Conservation (phyloP, 2,888 invertebrate genomes). For the Xestia rhomboidea region DNA sequence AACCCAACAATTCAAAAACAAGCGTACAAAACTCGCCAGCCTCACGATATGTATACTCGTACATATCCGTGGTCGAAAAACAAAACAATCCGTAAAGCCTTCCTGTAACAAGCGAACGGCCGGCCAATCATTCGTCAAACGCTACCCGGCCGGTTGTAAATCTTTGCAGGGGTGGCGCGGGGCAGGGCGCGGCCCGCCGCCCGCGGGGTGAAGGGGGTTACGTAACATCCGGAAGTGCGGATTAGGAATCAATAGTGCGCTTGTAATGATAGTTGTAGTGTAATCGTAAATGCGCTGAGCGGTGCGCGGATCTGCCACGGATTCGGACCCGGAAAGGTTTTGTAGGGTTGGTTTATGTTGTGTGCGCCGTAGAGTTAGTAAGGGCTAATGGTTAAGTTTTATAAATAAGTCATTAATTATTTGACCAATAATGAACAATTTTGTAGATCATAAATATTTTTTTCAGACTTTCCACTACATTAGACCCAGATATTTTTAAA, state of each 20-base stretch:
- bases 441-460: background rate
- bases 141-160: constrained; percentile 85
- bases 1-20: constrained; percentile 42
- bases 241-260: constrained; percentile 91
- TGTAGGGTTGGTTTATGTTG: constrained; percentile 27
- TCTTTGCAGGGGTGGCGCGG: constrained; percentile 78
- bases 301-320: constrained; percentile 74
- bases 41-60: constrained; percentile 58
- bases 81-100: constrained; percentile 81
- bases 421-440: background rate
- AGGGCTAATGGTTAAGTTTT: constrained; percentile 4
- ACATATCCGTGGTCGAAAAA: constrained; percentile 74
- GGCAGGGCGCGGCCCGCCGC: constrained; percentile 64
- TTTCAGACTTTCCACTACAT: background rate
- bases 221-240: constrained; percentile 91
- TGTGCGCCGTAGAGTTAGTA: background rate
- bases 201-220: constrained; percentile 76
- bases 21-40: constrained; percentile 46
- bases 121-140: constrained; percentile 89
- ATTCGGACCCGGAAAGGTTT: constrained; percentile 38
- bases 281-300: constrained; percentile 87
- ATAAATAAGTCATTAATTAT: background rate
- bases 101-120: constrained; percentile 79
- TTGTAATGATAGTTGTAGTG: constrained; percentile 90
- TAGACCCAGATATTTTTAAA: background rate